These are phyloP conservation scores for Catostylus mosaicus DNA, from an alignment of 30 jellyfish, hydroid and myxozoan genomes.

Conservation along the genomic window DNA sequence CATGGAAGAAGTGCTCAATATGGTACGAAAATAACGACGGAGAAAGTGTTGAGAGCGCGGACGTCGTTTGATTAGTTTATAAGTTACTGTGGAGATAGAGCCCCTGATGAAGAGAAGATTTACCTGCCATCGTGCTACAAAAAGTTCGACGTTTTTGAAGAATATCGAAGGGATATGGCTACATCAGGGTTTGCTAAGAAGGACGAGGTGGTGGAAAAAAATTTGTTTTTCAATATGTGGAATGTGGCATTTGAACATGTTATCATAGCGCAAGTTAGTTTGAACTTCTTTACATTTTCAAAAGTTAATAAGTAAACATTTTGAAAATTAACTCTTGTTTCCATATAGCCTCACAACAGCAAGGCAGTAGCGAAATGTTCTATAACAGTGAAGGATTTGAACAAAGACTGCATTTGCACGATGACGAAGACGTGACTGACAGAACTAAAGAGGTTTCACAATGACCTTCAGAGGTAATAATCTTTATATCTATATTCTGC, in stretches of 20 bases:
- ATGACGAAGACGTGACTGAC: too few species aligned
- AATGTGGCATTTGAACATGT: background rate
- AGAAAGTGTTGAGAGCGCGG: background rate
- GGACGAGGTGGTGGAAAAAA: background rate
- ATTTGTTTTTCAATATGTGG: background rate
- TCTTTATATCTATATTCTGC: too few species aligned
- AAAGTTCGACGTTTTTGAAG: background rate
- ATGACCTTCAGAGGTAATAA: too few species aligned
- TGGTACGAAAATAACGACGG: background rate
- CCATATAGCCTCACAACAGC: too few species aligned
- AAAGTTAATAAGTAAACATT: too few species aligned
- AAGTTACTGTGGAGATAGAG: background rate
- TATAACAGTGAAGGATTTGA: too few species aligned
- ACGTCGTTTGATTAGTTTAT: background rate
- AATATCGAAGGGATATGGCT: background rate
- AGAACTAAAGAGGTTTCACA: too few species aligned
- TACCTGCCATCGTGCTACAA: background rate
- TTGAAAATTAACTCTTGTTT: too few species aligned
- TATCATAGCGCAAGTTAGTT: constrained; percentile 1
- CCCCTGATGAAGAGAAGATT: constrained; percentile 8
- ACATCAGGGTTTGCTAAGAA: background rate
- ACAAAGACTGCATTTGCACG: too few species aligned
- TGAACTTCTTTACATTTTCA: too few species aligned
- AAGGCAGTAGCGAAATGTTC: too few species aligned
- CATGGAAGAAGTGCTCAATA: background rate